Evolutionary conservation across 2,888 invertebrate genomes (phyloP).

Genomic region (Pasiphila rectangulata): DNA sequence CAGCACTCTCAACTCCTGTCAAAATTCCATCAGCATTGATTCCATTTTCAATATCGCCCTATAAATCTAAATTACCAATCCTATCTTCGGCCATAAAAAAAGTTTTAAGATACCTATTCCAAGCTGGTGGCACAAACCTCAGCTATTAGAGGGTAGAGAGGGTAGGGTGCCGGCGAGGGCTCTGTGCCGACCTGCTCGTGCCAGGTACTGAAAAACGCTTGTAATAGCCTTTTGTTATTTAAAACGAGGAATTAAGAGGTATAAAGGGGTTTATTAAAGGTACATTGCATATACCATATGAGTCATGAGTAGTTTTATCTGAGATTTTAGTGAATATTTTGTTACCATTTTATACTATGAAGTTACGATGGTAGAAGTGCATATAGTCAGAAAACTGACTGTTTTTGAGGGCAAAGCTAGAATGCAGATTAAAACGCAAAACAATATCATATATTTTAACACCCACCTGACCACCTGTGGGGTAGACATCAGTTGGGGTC

Average conservation of each 20-base stretch:
- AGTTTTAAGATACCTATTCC: conserved; percentile 28
- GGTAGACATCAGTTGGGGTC: too few species aligned
- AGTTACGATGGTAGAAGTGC: too few species aligned
- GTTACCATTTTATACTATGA: too few species aligned
- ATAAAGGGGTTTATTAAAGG: conserved; percentile 42
- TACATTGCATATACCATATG: background rate
- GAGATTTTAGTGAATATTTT: too few species aligned
- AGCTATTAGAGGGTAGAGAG: conserved; percentile 51
- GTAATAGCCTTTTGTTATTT: conserved; percentile 67
- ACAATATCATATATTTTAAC: too few species aligned
- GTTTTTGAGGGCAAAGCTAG: too few species aligned
- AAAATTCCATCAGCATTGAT: conserved; percentile 18
- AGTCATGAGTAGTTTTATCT: too few species aligned
- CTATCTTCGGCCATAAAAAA: conserved; percentile 25
- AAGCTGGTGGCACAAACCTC: conserved; percentile 35
- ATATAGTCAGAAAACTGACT: too few species aligned
- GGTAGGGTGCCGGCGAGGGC: conserved; percentile 56
- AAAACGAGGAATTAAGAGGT: conserved; percentile 63
- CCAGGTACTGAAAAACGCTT: conserved; percentile 61
- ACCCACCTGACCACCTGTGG: too few species aligned
- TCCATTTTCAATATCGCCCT: conserved; percentile 26
- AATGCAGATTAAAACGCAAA: too few species aligned
- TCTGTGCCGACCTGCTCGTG: conserved; percentile 45
- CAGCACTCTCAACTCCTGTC: conserved; percentile 1
- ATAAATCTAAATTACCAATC: conserved; percentile 29